Conservation (phyloP, 2,113 vertebrate species). For the Colius striatus region DNA sequence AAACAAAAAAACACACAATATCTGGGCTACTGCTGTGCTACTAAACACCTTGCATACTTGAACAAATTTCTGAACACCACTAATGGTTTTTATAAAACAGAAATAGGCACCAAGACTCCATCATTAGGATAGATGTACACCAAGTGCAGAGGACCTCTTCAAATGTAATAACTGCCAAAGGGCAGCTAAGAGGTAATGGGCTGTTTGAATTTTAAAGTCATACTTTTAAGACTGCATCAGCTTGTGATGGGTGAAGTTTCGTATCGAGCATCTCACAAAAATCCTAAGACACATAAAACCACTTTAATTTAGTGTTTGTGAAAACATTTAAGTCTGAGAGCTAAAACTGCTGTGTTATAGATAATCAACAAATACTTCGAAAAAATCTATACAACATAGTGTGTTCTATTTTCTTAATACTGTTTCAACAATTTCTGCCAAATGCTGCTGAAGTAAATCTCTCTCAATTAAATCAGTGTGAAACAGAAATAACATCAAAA, state of each 20-base stretch:
- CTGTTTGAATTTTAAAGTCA: not conserved
- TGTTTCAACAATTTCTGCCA: constrained; percentile 21
- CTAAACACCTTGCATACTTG: not conserved
- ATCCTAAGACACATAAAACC: not conserved
- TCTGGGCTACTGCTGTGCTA: not conserved
- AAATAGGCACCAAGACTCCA: not conserved
- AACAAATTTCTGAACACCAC: not conserved
- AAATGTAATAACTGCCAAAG: not conserved
- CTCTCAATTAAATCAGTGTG: constrained; percentile 42
- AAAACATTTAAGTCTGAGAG: constrained; percentile 31
- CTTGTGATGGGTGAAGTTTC: not conserved
- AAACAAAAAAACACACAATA: not conserved
- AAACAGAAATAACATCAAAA: constrained; percentile 13
- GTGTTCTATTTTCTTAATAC: constrained; percentile 26
- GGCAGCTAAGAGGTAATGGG: not conserved
- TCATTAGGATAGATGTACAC: not conserved
- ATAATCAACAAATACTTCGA: not conserved
- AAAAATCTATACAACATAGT: constrained; percentile 20
- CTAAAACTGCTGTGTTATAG: constrained; percentile 30
- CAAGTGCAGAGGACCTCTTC: not conserved
- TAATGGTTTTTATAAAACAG: constrained; percentile 1
- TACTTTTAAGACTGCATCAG: not conserved
- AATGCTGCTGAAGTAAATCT: constrained; percentile 29
- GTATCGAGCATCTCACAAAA: not conserved
- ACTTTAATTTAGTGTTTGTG: not conserved